These are phyloP conservation scores for Apis florea DNA, from an alignment of 1,140 invertebrate genomes.

Conservation along the genomic window DNA sequence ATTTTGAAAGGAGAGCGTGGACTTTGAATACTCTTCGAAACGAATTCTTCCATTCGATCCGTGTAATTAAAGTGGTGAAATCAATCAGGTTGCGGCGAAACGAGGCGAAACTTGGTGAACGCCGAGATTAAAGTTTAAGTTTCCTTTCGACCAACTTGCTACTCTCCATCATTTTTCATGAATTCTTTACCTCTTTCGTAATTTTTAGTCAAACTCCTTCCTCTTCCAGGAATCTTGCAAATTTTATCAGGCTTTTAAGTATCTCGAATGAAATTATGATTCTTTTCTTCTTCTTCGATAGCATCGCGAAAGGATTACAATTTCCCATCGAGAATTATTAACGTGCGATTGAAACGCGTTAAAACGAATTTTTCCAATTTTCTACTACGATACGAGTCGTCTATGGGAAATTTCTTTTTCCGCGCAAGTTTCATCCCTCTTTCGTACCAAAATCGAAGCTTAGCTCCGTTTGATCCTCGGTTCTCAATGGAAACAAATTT, in stretches of 20 bases:
- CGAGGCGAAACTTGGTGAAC: not conserved
- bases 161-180: constrained; percentile 18
- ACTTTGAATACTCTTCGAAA: not conserved
- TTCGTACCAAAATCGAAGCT: too few species aligned
- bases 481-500: too few species aligned
- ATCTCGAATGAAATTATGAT: not conserved
- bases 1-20: not conserved
- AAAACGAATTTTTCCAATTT: not conserved
- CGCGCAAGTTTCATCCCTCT: too few species aligned
- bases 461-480: too few species aligned
- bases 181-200: constrained; percentile 9
- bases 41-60: not conserved
- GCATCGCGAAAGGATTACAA: too few species aligned
- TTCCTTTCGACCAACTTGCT: not conserved
- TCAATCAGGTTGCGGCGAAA: not conserved
- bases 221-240: not conserved
- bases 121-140: not conserved
- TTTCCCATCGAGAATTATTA: too few species aligned
- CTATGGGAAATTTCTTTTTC: too few species aligned
- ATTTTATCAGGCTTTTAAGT: constrained; percentile 5
- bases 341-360: not conserved
- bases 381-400: too few species aligned
- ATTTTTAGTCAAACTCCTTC: not conserved
- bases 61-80: not conserved
- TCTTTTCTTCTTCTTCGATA: not conserved